Evolutionary conservation across 2,888 invertebrate genomes (phyloP), one percentile per base, ranked within the genome.

Genomic region (Atrina japonica): DNA sequence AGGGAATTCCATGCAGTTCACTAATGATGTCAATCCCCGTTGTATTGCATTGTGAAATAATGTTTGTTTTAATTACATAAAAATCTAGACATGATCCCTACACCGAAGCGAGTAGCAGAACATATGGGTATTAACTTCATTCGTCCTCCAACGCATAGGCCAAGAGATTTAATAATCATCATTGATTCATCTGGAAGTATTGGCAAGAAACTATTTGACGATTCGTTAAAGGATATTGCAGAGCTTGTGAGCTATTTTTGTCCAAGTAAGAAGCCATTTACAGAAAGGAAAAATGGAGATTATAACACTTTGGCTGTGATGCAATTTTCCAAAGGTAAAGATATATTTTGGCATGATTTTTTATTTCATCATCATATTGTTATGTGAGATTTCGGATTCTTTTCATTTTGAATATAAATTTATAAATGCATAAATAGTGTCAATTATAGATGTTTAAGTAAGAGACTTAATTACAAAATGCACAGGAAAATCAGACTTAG

Each of bases 131-230:
- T 16, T n/a, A 14, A 11, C 23, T 66, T 66, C 49, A 50, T 66
- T 27, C 43, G 52, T 1, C 52, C 50, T 5, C 25, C 1, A 2
- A 49, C 27, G 16, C 18, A 18, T 9, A 18, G 41, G 30, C 63
- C 63, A 64, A 21, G 63, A 18, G 63, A 64, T 25, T 23, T 64
- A 6, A 50, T 64, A 9, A 7, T 64, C n/a, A 40, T 64, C 7
- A 52, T 64, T 41, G 63, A 64, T 50, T 29, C 23, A 16, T 64
- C 63, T 23, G 63, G 63, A 14, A 64, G 67, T 53, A 64, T 64
- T n/a, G 63, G 63, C 3, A 14, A 35, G 21, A 16, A 25, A 41
- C 41, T 30, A 5, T 64, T 64, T 25, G 5, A 30, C 1, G 40
- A 52, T 27, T 25, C 63, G 2, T 41, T 52, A n/a, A 14, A 27